These are phyloP conservation scores for Haliaeetus leucogaster DNA, from an alignment of 2,113 vertebrate genomes.

Conservation along the genomic window DNA sequence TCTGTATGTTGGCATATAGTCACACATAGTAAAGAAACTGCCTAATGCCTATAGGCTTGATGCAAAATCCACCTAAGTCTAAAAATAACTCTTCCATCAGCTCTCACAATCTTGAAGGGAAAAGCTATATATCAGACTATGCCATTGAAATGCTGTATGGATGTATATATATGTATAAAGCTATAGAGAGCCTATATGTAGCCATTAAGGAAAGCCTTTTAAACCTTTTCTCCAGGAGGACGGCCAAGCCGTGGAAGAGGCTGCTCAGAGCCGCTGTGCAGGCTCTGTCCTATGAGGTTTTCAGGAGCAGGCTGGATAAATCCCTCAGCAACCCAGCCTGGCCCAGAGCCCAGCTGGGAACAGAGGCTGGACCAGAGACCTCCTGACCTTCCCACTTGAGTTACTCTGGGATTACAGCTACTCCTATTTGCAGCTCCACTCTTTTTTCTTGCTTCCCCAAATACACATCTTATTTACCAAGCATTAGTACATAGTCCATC, in stretches of 20 bases:
- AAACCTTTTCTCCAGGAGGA: not conserved
- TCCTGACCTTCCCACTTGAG: not conserved
- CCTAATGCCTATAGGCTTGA: not conserved
- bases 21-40: not conserved
- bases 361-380: not conserved
- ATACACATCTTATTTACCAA: too few species aligned
- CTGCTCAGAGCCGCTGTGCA: not conserved
- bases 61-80: not conserved
- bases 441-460: not conserved
- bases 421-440: not conserved
- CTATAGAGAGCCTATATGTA: fast-evolving
- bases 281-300: not conserved
- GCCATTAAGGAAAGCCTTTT: not conserved
- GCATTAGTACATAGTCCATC: fast-evolving
- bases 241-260: not conserved
- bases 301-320: not conserved
- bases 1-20: not conserved
- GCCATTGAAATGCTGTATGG: fast-evolving
- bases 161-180: fast-evolving
- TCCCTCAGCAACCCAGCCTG: not conserved
- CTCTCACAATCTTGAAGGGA: not conserved
- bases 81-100: not conserved
- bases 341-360: not conserved
- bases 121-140: fast-evolving
- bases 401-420: not conserved